These are phyloP conservation scores for Elgaria multicarinata DNA, from an alignment of 2,113 vertebrate species.

Conservation along the genomic window DNA sequence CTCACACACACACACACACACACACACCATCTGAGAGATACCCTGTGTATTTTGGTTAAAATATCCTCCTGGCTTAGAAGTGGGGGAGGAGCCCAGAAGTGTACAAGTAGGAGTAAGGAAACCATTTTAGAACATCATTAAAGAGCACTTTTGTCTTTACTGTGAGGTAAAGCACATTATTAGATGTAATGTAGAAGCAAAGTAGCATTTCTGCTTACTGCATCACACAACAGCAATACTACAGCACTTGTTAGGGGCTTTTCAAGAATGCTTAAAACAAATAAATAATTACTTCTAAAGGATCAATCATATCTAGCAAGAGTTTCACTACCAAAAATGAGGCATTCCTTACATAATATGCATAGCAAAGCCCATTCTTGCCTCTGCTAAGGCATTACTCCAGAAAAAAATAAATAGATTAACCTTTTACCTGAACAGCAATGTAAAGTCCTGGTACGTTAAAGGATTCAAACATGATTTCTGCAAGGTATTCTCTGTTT, in stretches of 20 bases:
- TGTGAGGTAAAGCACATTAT: too few species aligned
- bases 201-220: too few species aligned
- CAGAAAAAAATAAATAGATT: conserved; percentile 1
- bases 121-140: not conserved
- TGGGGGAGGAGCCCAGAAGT: not conserved
- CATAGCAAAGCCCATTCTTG: not conserved
- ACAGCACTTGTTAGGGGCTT: not conserved
- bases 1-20: too few species aligned
- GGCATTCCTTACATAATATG: accelerated
- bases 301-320: not conserved
- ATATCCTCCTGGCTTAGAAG: not conserved
- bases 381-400: conserved; percentile 18
- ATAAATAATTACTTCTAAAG: not conserved
- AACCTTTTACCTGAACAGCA: conserved; percentile 85
- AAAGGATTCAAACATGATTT: conserved; percentile 93
- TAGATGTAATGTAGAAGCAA: too few species aligned
- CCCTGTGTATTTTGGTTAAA: not conserved
- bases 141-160: too few species aligned
- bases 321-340: not conserved
- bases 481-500: conserved; percentile 91
- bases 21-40: not conserved
- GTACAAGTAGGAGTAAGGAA: not conserved
- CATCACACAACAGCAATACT: not conserved
- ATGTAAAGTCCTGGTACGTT: conserved; percentile 91
- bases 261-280: not conserved